A percentile compares a stretch with the other conserved stretches of the same genome.
phyloP scores from a whole-genome alignment of 1,140 invertebrate genomes.

The Drosophila triauraria region DNA sequence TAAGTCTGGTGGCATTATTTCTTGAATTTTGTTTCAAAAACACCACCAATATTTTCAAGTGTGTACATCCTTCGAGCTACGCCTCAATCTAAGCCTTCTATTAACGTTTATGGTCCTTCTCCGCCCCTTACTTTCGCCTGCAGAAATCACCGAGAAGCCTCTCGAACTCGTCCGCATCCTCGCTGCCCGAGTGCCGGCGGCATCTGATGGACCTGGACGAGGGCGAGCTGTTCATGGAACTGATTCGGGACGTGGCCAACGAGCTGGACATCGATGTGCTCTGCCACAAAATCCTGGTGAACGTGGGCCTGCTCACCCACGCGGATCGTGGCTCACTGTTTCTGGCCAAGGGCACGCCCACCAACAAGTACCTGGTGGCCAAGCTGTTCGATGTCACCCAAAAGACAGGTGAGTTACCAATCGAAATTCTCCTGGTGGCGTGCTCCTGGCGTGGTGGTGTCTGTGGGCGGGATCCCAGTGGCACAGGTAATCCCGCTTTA shows the following conservation, averaged over 20 bases:
- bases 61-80: not conserved
- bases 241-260: constrained; percentile 96
- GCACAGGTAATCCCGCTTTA: constrained; percentile 47
- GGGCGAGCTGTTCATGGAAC: constrained; percentile 95
- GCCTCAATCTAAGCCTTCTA: constrained; percentile 53
- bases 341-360: constrained; percentile 91
- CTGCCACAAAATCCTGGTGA: constrained; percentile 97
- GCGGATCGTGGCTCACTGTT: constrained; percentile 95
- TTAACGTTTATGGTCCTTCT: constrained; percentile 58
- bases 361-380: constrained; percentile 92
- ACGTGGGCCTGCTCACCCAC: constrained; percentile 94
- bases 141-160: constrained; percentile 87
- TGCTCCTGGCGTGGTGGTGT: not conserved
- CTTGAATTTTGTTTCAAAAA: not conserved
- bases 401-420: constrained; percentile 89
- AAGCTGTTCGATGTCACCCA: constrained; percentile 97
- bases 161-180: constrained; percentile 84
- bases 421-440: constrained; percentile 12
- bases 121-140: not conserved
- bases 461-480: constrained; percentile 32
- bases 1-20: too few relatives aligned
- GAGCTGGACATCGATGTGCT: constrained; percentile 96
- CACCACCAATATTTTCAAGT: not conserved
- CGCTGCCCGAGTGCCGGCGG: constrained; percentile 85
- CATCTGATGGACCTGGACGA: constrained; percentile 90